Percentiles rank a stretch among this genome's conserved stretches.
Evolutionary conservation across 2,888 invertebrate species (phyloP).

Genomic region (Podotricha telesiphe): DNA sequence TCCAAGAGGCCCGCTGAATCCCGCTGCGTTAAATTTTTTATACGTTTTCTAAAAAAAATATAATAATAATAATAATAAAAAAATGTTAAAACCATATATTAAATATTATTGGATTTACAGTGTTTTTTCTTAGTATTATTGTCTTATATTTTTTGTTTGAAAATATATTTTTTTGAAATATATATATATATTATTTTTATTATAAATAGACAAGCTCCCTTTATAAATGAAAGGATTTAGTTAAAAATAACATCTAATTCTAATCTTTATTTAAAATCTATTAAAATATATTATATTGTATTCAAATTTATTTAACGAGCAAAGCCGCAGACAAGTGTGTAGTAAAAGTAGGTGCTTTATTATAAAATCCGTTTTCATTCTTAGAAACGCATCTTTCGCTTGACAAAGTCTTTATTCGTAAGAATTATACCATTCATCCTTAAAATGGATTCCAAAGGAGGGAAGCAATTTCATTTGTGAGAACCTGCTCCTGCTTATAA

Average conservation of each 20-base stretch:
- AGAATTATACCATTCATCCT: conserved; percentile 82
- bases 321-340: background rate
- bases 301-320: too few relatives aligned
- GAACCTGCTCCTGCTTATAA: conserved; percentile 83
- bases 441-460: conserved; percentile 82
- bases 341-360: conserved; percentile 34
- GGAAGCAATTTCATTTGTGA: conserved; percentile 83
- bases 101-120: too few relatives aligned
- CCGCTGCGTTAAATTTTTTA: too few relatives aligned
- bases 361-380: conserved; percentile 42
- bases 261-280: background rate
- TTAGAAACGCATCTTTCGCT: conserved; percentile 65
- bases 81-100: too few relatives aligned
- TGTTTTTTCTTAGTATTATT: too few relatives aligned
- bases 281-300: background rate
- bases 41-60: too few relatives aligned
- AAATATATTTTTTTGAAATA: too few relatives aligned
- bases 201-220: background rate
- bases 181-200: conserved; percentile 3
- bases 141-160: too few relatives aligned
- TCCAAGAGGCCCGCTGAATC: too few relatives aligned
- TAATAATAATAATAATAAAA: too few relatives aligned
- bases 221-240: background rate
- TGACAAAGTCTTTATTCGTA: conserved; percentile 79
- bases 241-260: background rate